Base-by-base conservation (phyloP, 53 echinoderm and acorn worm species). In the Mesocentrotus franciscanus region DNA sequence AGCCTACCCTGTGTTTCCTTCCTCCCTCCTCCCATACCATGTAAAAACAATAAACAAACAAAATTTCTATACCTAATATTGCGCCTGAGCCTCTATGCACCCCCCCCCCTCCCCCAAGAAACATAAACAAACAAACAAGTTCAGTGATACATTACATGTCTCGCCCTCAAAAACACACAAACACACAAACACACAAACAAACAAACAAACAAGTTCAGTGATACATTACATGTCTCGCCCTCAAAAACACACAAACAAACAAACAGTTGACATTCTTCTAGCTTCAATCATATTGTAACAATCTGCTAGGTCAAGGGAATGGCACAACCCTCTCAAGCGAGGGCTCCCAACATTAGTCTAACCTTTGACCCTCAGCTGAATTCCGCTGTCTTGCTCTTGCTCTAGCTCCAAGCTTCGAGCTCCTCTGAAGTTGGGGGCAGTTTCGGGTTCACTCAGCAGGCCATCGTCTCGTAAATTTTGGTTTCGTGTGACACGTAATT, bases 341-440 rank as follows among this genome's bases (percentile, higher is more conserved):
- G 92, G 92, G 92, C 92, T 92, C 92, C 39, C 92, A 92, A 92
- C 92, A 92, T 92, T 92, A 92, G 92, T 92, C 61, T 92, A 92
- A 66, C 92, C 92, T 68, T 70, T 70, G 68, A 92, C 92, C 87
- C 92, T 39, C 36, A 12, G 39, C 16, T 39, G 68, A 66, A 92
- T 92, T 92, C 92, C 60, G n/a, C 92, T 83, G 27, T 64, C 33
- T 68, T 20, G 68, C 92, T 92, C 92, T 11, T 9, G 39, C 71
- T 71, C 71, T 71, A 27, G 92, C 66, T 79, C 39, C 1, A 16
- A 79, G 79, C 90, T 56, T 30, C 56, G 56, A 61, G 58, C 61
- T 60, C 90, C 32, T 11, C 61, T 59, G 59, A 61, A 90, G 90
- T 90, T 59, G 8, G 29, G 90, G 90, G 59, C 90, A 90, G 60